Base-by-base conservation (phyloP, 1,140 invertebrate genomes). In the Littorina saxatilis region DNA sequence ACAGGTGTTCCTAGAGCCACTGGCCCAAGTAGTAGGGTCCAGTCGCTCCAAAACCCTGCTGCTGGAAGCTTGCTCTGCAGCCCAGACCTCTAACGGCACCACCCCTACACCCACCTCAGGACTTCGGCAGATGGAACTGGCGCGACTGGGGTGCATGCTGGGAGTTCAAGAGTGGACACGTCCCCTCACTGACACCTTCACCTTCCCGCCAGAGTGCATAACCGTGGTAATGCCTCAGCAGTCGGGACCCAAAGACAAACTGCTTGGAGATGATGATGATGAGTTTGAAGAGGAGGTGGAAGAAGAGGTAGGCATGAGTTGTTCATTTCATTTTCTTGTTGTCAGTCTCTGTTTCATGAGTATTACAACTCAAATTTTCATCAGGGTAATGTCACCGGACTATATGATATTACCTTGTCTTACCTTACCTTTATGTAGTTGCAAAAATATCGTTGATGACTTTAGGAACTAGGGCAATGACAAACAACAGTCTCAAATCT, bases 1-100 rank as follows among this genome's bases (percentile, higher is more conserved):
- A 39, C 70, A 91, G 90, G 83, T 92, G 37, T 90, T 92, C 74
- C 86, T 92, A 40, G 89, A 91, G 29, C 90, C 91, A 15, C 79
- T 92, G 61, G 90, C 88, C 47, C 83, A 90, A 37, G 89, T 91
- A 11, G 80, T 92, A n/a, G 91, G 91, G 17, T 85, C 85, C 20
- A 87, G 86, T 13, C 89, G 87, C 76, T 91, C 90, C 7, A 91
- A 92, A 76, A 79, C 77, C 27, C 66, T 87, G 13, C 79, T 92
- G 1, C 58, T 87, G 35, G 55, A 84, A 23, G 82, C 83, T 0
- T 89, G 91, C 47, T 37, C 15, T 32, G 23, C 11, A 13, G 23
- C 47, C 0, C 47, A 20, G 23, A 20, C 23, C 13, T 23, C 23
- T 27, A 20, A 20, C 39, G 17, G 17, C 37, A 39, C 81, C 73